Evolutionary conservation across 1,140 invertebrate genomes (phyloP), one percentile per base, ranked within the genome.

Genomic region (Drosophila cardini): DNA sequence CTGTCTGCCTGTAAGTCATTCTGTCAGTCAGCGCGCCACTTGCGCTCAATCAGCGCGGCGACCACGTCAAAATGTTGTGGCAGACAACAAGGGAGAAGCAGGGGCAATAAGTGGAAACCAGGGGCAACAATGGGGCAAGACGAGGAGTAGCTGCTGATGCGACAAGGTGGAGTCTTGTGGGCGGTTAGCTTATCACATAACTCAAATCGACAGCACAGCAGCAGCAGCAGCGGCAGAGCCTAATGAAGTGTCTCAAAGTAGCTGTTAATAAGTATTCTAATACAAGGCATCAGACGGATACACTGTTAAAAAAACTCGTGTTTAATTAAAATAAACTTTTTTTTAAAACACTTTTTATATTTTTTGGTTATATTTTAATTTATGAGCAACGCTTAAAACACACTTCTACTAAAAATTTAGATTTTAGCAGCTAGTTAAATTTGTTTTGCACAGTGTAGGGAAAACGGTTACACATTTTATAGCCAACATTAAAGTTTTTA

Each of bases 201-300:
- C 80, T 89, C 80, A 83, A 83, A 83, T 69, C 68, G 67, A 77
- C 74, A 72, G 68, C 43, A 50, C 57, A 57, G n/a, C 64, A 67
- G 40, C 15, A 21, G 11, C 45, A 70, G 60, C 4, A 16, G 40
- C 68, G 61, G 56, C 57, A 55, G 67, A 43, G 63, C 62, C 84
- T 71, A 89, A 78, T 80, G 84, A 89, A 89, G 84, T 89, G 84
- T 89, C 84, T 74, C 84, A 84, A 89, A 89, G 85, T 89, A 84
- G 81, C 61, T 87, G 84, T 75, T 89, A 83, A 87, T 89, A 84
- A 70, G 68, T 73, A 45, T 55, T 40, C 40, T 21, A 48, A 45
- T 4, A 58, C 32, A 43, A 8, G 40, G 16, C 10, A 13, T 10
- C 8, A 26, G 36, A 11, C 21, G 6, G 32, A n/a, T n/a, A 5